Evolutionary conservation across 2,797 vertebrate genomes (phyloP).

Genomic region (Menidia menidia): DNA sequence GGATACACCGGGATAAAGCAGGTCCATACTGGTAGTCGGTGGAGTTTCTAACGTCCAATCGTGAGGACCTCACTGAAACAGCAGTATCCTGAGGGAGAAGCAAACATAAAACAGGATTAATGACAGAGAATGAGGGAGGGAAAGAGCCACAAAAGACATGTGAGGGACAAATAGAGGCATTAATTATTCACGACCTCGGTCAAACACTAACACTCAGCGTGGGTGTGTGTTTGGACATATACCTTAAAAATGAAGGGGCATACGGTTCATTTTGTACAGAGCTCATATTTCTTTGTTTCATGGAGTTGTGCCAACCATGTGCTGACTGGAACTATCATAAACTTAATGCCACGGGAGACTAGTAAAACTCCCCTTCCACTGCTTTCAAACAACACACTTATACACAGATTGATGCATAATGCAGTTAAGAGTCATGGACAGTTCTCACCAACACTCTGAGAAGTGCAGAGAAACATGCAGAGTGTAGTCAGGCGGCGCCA

Average conservation of each 20-base stretch:
- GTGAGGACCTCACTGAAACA: slow-evolving; percentile 41
- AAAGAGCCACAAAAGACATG: slow-evolving; percentile 54
- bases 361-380: slow-evolving; percentile 60
- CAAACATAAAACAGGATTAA: slow-evolving; percentile 70
- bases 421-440: slow-evolving; percentile 34
- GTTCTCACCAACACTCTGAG: slow-evolving; percentile 31
- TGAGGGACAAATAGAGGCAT: slow-evolving; percentile 74
- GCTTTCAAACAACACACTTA: slow-evolving; percentile 38
- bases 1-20: slow-evolving; percentile 57
- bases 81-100: slow-evolving; percentile 62
- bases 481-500: slow-evolving; percentile 11
- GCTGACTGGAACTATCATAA: slow-evolving; percentile 75
- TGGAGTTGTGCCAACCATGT: slow-evolving; percentile 62
- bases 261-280: slow-evolving; percentile 54
- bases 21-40: slow-evolving; percentile 68
- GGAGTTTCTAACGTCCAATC: slow-evolving; percentile 53
- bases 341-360: slow-evolving; percentile 69
- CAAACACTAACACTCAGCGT: slow-evolving; percentile 68
- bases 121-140: slow-evolving; percentile 35
- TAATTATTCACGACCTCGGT: slow-evolving; percentile 73
- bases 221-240: slow-evolving; percentile 24
- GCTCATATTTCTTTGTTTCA: slow-evolving; percentile 65
- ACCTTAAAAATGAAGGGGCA: slow-evolving; percentile 27
- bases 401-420: slow-evolving; percentile 30
- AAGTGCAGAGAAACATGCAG: slow-evolving; percentile 22